Percentiles rank a stretch among this genome's conserved stretches.
Conservation (phyloP, 2,888 invertebrate species). For the Drosophila suboccidentalis region DNA sequence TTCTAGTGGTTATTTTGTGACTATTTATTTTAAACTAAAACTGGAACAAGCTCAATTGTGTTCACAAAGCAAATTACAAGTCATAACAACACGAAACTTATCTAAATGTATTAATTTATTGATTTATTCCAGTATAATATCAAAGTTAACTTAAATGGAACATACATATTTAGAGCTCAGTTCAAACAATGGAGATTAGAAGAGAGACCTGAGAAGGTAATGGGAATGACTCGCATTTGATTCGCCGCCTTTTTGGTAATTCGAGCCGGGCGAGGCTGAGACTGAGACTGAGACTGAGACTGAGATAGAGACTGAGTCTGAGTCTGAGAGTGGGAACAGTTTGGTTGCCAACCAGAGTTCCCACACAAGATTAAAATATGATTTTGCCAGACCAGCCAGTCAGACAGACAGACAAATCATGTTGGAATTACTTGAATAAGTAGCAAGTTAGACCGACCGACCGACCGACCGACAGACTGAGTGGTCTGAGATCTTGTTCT, state of each 20-base stretch:
- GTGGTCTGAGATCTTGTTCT: constrained; percentile 53
- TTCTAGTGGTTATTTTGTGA: no score
- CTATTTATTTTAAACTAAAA: no score
- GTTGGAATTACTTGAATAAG: constrained; percentile 46
- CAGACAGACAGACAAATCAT: constrained; percentile 53
- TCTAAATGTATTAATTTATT: constrained; percentile 11
- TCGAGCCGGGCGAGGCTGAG: constrained; percentile 28
- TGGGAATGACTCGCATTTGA: constrained; percentile 44
- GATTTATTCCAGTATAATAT: constrained; percentile 11
- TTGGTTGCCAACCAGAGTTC: constrained; percentile 57
- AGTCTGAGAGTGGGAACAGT: constrained; percentile 58
- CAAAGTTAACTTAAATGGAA: background rate
- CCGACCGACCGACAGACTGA: constrained; percentile 16
- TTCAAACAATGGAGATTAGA: constrained; percentile 35
- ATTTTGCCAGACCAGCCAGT: constrained; percentile 11
- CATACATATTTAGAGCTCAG: background rate
- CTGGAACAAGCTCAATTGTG: background rate
- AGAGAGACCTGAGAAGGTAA: constrained; percentile 2
- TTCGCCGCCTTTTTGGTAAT: constrained; percentile 50
- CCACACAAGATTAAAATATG: constrained; percentile 71
- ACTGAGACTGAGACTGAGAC: no score
- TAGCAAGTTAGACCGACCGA: background rate
- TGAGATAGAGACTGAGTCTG: background rate
- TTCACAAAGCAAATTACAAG: background rate
- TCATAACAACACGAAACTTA: background rate